phyloP scores from a whole-genome alignment of 2,797 vertebrate species.

The Apogon hyalosoma region DNA sequence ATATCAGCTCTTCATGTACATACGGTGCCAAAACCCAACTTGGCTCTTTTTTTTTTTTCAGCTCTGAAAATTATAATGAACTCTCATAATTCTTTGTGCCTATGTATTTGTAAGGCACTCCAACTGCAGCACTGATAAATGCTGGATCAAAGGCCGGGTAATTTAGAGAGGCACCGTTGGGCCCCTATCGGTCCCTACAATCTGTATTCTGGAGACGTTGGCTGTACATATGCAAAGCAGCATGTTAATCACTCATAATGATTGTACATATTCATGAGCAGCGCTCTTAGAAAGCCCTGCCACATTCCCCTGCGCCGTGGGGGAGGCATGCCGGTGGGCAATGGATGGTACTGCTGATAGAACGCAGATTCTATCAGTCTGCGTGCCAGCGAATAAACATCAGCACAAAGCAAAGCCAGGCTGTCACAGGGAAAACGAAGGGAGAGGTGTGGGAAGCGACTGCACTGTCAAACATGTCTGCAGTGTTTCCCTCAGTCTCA shows the following conservation, averaged over 20 bases:
- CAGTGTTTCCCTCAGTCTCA: constrained; percentile 40
- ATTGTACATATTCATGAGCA: constrained; percentile 85
- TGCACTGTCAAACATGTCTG: constrained; percentile 59
- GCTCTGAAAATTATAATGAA: constrained; percentile 70
- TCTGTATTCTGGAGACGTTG: constrained; percentile 78
- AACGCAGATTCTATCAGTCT: constrained; percentile 57
- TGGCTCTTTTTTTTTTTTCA: constrained; percentile 43
- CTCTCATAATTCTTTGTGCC: constrained; percentile 76
- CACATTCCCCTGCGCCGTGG: constrained; percentile 57
- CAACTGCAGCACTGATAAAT: constrained; percentile 74
- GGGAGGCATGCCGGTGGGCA: constrained; percentile 66
- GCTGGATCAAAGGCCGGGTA: constrained; percentile 81
- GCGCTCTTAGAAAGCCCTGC: constrained; percentile 58
- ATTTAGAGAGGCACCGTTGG: constrained; percentile 76
- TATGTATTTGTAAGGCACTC: constrained; percentile 59
- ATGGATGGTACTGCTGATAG: constrained; percentile 68
- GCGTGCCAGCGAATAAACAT: constrained; percentile 56
- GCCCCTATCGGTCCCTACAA: constrained; percentile 69
- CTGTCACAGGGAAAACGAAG: constrained; percentile 58
- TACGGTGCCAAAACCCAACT: constrained; percentile 35
- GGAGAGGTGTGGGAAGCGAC: constrained; percentile 63
- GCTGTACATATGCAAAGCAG: constrained; percentile 82
- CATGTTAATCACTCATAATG: constrained; percentile 83
- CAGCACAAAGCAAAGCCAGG: constrained; percentile 44
- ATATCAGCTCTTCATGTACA: constrained; percentile 30